Evolutionary conservation across 2,888 invertebrate species (phyloP).

Genomic region (Nasonovia ribisnigri): DNA sequence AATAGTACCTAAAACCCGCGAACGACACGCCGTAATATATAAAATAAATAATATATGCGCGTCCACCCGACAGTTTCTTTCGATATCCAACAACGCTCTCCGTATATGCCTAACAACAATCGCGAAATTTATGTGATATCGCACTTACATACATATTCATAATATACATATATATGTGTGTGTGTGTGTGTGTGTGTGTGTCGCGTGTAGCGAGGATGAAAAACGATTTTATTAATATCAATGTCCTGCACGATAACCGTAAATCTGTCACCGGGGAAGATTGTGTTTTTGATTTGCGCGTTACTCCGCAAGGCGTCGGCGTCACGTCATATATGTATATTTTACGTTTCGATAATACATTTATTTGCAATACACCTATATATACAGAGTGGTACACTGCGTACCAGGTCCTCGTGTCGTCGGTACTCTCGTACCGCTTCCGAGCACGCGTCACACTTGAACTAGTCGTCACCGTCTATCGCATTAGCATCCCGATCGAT

Average conservation of each 20-base stretch:
- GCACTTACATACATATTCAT: background rate
- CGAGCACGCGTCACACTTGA: too few species aligned
- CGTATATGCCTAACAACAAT: background rate
- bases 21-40: background rate
- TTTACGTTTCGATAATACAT: background rate
- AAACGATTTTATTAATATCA: slow-evolving; percentile 52
- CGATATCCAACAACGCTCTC: background rate
- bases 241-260: slow-evolving; percentile 49
- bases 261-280: slow-evolving; percentile 53
- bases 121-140: slow-evolving; percentile 46
- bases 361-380: background rate
- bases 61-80: background rate
- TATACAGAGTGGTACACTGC: background rate
- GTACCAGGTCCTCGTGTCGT: background rate
- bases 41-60: background rate
- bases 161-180: background rate
- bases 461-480: background rate
- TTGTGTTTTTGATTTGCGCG: slow-evolving; percentile 48
- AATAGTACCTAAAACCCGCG: background rate
- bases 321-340: background rate
- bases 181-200: background rate
- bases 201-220: slow-evolving; percentile 9
- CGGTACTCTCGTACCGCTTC: background rate
- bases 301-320: background rate
- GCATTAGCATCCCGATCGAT: too few species aligned